Conservation (phyloP, 1,140 invertebrate genomes). For the Himalopsyche phryganea region DNA sequence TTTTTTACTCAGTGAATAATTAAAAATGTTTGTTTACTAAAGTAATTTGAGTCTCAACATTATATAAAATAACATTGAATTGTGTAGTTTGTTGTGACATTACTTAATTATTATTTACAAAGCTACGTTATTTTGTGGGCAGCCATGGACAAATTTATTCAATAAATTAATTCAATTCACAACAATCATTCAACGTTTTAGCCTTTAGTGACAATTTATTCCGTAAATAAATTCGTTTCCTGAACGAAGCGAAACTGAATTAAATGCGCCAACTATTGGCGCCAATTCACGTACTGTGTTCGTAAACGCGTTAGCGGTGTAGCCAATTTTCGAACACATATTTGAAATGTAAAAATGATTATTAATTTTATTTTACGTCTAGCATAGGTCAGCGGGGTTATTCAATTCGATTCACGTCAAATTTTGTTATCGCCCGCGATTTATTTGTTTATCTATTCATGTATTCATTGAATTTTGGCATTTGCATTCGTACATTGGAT, state of each 20-base stretch:
- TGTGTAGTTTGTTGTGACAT: too few species aligned
- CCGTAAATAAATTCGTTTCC: conserved; percentile 11
- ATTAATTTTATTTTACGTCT: conserved; percentile 21
- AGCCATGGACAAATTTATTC: too few species aligned
- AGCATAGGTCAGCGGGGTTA: background rate
- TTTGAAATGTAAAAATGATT: conserved; percentile 6
- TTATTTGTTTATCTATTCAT: conserved; percentile 25
- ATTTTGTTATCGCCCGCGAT: conserved; percentile 22
- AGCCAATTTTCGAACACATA: background rate
- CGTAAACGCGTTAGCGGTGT: background rate
- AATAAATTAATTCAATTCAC: too few species aligned
- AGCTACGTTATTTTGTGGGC: too few species aligned
- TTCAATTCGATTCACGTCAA: conserved; percentile 26
- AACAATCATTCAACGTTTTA: background rate
- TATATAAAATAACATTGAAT: too few species aligned
- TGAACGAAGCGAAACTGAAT: conserved; percentile 4
- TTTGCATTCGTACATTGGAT: background rate
- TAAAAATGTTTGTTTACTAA: too few species aligned
- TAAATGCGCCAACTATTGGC: background rate
- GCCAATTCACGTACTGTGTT: background rate
- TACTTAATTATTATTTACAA: too few species aligned
- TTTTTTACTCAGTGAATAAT: too few species aligned
- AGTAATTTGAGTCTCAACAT: too few species aligned
- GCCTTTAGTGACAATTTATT: conserved; percentile 4
- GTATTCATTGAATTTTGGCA: conserved; percentile 25